Evolutionary conservation across 2,113 vertebrate species (phyloP).

Genomic region (Hypomesus transpacificus): DNA sequence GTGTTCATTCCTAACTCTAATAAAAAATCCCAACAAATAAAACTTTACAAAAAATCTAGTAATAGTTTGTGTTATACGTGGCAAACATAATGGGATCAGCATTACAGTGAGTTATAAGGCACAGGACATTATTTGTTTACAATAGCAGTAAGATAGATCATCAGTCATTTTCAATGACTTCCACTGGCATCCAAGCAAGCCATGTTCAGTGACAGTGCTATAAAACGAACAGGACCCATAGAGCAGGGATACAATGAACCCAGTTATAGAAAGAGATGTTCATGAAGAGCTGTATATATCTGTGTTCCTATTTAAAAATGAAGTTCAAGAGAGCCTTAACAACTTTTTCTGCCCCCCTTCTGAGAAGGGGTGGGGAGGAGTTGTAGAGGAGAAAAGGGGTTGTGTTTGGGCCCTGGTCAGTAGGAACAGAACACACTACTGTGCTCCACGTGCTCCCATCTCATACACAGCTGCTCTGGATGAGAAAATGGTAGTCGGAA

Average conservation of each 20-base stretch:
- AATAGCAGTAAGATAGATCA: constrained; percentile 35
- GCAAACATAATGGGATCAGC: constrained; percentile 31
- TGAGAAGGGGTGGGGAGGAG: neutral
- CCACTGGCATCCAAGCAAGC: constrained; percentile 29
- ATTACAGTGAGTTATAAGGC: constrained; percentile 28
- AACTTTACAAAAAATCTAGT: constrained; percentile 1
- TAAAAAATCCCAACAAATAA: constrained; percentile 9
- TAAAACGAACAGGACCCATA: constrained; percentile 9
- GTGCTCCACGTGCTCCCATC: constrained; percentile 27
- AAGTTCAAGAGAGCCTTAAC: constrained; percentile 11
- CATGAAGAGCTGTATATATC: constrained; percentile 39
- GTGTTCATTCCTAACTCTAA: constrained; percentile 14
- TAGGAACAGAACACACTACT: constrained; percentile 30
- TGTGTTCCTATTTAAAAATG: constrained; percentile 42
- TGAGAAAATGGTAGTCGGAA: constrained; percentile 69
- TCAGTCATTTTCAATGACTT: constrained; percentile 29
- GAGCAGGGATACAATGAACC: constrained; percentile 34
- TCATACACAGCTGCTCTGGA: constrained; percentile 70
- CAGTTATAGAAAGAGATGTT: constrained; percentile 51
- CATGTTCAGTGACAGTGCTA: constrained; percentile 28
- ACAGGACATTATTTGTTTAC: constrained; percentile 27
- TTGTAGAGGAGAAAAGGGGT: neutral
- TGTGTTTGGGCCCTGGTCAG: neutral
- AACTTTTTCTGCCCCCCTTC: no score
- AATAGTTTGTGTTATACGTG: constrained; percentile 30